Conservation (phyloP, 2,797 vertebrate genomes). For the Craterocephalus amniculus region DNA sequence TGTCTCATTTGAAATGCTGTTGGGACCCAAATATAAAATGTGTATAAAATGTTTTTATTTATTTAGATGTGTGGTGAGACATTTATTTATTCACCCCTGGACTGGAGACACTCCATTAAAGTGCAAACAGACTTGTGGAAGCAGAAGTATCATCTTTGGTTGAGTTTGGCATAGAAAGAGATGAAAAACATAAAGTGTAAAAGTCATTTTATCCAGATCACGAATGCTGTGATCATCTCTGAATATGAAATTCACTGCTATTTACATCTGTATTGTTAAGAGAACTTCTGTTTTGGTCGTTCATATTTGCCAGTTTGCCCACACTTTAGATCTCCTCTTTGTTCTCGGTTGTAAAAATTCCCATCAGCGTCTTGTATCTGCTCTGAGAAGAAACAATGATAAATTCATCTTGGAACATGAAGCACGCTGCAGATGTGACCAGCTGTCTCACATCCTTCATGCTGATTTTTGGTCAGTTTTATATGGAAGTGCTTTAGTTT, state of each 20-base stretch:
- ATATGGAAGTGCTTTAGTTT: not conserved
- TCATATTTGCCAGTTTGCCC: conserved; percentile 11
- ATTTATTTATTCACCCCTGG: not conserved
- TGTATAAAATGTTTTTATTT: not conserved
- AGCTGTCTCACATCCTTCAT: conserved; percentile 4
- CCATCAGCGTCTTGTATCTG: not conserved
- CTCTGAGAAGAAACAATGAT: not conserved
- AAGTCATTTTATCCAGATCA: conserved; percentile 50
- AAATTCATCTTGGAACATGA: conserved; percentile 14
- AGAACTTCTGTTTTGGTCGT: conserved; percentile 25
- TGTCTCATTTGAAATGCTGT: not conserved
- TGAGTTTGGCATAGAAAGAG: conserved; percentile 11
- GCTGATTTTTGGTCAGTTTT: conserved; percentile 8
- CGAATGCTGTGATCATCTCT: conserved; percentile 41
- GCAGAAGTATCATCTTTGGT: conserved; percentile 13
- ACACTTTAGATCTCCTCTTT: conserved; percentile 15
- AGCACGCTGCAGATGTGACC: conserved; percentile 1
- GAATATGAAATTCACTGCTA: conserved; percentile 40
- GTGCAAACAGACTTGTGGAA: not conserved
- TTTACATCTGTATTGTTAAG: conserved; percentile 37
- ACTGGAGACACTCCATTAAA: not conserved
- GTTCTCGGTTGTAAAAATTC: conserved; percentile 12
- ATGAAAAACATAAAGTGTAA: conserved; percentile 12
- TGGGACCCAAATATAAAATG: not conserved
- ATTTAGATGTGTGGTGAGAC: not conserved